Evolutionary conservation across 1,140 invertebrate genomes (phyloP).

Genomic region (Heliconius eleuchia): DNA sequence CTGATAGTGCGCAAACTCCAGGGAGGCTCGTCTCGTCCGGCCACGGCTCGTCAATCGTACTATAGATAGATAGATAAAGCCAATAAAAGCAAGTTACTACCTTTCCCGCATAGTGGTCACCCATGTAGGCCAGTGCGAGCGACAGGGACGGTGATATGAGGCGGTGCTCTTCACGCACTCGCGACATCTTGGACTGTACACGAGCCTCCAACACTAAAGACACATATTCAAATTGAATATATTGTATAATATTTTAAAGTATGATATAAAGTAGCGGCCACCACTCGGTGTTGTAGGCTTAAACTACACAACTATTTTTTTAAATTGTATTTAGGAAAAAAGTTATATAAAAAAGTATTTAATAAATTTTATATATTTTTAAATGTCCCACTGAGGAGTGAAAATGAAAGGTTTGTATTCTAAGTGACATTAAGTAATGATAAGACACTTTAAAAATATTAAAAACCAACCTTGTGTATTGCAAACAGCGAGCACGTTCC

Average conservation of each 20-base stretch:
- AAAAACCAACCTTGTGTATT: constrained; percentile 2
- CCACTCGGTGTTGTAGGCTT: too few relatives aligned
- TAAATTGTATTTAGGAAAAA: too few relatives aligned
- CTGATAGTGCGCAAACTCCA: too few relatives aligned
- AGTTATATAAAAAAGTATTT: too few relatives aligned
- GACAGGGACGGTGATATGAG: not conserved
- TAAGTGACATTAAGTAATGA: not conserved
- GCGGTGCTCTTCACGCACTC: not conserved
- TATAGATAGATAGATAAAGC: too few relatives aligned
- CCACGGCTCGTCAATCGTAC: too few relatives aligned
- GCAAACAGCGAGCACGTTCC: constrained; percentile 43
- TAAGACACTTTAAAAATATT: not conserved
- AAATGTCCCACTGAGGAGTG: too few relatives aligned
- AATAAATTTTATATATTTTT: too few relatives aligned
- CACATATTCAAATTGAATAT: not conserved
- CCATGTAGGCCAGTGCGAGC: not conserved
- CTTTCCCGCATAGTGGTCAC: not conserved
- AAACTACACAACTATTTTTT: too few relatives aligned
- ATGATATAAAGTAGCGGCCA: too few relatives aligned
- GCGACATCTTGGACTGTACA: not conserved
- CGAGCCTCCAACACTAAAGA: not conserved
- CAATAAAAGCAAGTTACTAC: not conserved
- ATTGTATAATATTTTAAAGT: not conserved
- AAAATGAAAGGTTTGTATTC: too few relatives aligned
- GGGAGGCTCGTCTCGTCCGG: too few relatives aligned